Evolutionary conservation across 2,888 invertebrate species (phyloP), one percentile per base, ranked within the genome.

Genomic region (Dryobotodes eremita): DNA sequence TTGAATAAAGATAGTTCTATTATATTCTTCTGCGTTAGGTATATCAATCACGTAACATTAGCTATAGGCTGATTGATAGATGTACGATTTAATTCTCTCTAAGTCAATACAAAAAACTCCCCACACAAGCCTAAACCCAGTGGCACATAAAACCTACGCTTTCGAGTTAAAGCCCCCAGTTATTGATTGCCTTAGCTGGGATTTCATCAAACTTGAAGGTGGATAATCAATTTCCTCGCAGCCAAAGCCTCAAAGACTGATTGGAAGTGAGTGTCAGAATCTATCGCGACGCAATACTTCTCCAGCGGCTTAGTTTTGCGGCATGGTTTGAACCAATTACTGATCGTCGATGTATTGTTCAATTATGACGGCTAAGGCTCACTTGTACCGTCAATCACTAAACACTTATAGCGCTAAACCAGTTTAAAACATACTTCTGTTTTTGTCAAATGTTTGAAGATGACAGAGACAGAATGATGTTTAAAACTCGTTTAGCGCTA

Each of bases 141-240:
- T 17, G 61, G 48, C 57, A 59, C 66, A 36, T 53, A 80, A 80
- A 82, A 82, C 79, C 79, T 79, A 76, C 77, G 77, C 65, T 79
- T 72, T 26, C n/a, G 68, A 71, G 68, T 77, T 74, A 80, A 87
- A 85, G 66, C 82, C 75, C 55, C 74, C 66, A 65, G 80, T 75
- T 83, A 86, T 85, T 86, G 86, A 88, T 89, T 83, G 83, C 80
- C 85, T 83, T 59, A 78, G 77, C 75, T 74, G 68, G 80, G 83
- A 83, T 89, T 88, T 87, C 86, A 89, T 88, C 85, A 89, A 88
- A 89, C 84, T 87, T 84, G 85, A 85, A 89, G 85, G 87, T 85
- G 75, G 88, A 89, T 89, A 87, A 89, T 89, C 89, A 89, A 89
- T 88, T 89, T 84, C 77, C 85, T 68, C 75, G 77, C 55, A 66